Evolutionary conservation across 2,797 vertebrate species (phyloP), one percentile per base, ranked within the genome.

Genomic region (Delichon dasypus): DNA sequence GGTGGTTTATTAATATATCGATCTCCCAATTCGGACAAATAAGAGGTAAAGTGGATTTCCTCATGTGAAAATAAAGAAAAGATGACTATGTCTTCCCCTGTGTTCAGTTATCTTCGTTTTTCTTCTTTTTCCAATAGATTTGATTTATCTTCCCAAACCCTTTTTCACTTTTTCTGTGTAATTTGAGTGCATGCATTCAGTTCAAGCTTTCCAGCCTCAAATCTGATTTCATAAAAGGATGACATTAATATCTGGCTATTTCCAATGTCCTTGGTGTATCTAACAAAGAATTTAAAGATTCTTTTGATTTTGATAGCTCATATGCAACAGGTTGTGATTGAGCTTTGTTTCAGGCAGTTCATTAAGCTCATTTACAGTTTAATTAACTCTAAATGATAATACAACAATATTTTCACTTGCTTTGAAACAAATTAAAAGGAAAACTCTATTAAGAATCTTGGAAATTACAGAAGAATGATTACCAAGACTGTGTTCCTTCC

Each of bases 321-420:
- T 94, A 85, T 57, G 34, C 54, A 94, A 87, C 80, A 88, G 76
- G 76, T 93, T 94, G 88, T 88, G 85, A 88, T 45, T 71, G 79
- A 96, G 83, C 45, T 91, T 92, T 91, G 66, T 92, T 95, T 88
- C 45, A 82, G 89, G 60, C 70, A 91, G 67, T 85, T 94, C 92
- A 94, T 93, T 94, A 95, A 71, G 80, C 81, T 83, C 75, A 90
- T 93, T 89, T 94, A 72, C 85, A 85, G 93, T 94, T 94, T 94
- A 97, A 96, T 96, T 94, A 95, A 94, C 68, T 76, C 60, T 73
- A 93, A 96, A 85, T 9, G 32, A 93, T 62, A 80, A 62, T 38
- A 86, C 54, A 94, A 93, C 72, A 94, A 89, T 96, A 90, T 96
- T 94, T 96, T 83, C 14, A 3, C 65, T 94, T 90, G 57, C 64